Evolutionary conservation across 2,888 invertebrate species (phyloP), one percentile per base, ranked within the genome.

Genomic region (Noctua janthe): DNA sequence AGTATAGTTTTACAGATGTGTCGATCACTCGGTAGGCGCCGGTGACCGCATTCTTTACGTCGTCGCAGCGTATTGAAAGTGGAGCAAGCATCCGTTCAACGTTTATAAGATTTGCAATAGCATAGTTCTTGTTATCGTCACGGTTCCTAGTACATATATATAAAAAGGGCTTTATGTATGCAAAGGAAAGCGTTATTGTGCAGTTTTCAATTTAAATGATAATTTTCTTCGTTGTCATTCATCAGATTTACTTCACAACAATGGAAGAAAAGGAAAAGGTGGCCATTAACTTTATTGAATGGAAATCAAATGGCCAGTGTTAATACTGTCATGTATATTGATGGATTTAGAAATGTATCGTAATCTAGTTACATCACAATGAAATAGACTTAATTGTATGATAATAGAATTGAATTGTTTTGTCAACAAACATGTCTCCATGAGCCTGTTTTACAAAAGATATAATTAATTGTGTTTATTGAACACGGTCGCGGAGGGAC

Each of bases 1-100:
- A 88, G 88, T 89, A 93, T 91, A 87, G 89, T 76, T 86, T 85
- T 87, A 88, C 90, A 88, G 91, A 91, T 87, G 90, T 88, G 74
- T 74, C 75, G 80, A 91, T 91, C 85, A 90, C 81, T 85, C 86
- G 80, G 89, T 92, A 92, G 92, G 92, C 94, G 93, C 91, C 91
- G 92, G 83, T 94, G 96, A 92, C 96, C 96, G 96, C 96, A 97
- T 97, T 97, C 95, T 94, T 94, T 88, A 90, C 87, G 86, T 88
- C 91, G 92, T 89, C 92, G 93, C 92, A 90, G 91, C 88, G 90
- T 92, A 91, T 92, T 90, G 92, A 94, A 96, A 95, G 94, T 96
- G 85, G 96, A 94, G 91, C 96, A 92, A 88, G 91, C 94, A 93
- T 96, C 95, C 96, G 96, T 90, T 92, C 87, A 84, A 87, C 90